Conservation (phyloP, 2,113 vertebrate genomes). For the Malurus alboscapulatus region DNA sequence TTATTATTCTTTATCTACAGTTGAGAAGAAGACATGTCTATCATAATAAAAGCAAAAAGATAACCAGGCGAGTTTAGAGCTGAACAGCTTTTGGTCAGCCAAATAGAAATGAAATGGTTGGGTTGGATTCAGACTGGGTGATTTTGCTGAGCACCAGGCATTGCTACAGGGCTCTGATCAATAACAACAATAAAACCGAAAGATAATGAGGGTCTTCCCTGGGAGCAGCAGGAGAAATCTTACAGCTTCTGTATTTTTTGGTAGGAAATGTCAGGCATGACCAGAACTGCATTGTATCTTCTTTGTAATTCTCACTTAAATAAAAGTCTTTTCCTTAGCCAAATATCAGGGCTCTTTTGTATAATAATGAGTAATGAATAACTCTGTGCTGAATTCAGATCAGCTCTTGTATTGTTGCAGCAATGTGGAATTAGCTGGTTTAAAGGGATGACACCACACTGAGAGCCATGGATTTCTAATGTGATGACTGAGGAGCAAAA, state of each 20-base stretch:
- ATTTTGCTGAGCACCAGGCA: background rate
- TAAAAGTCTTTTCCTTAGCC: background rate
- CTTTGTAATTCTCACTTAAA: background rate
- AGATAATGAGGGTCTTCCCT: background rate
- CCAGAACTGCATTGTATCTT: background rate
- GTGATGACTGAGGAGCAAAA: background rate
- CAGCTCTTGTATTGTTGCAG: background rate
- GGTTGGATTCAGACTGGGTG: background rate
- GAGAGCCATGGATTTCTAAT: background rate
- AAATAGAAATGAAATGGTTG: background rate
- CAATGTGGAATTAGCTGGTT: background rate
- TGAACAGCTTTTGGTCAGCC: background rate
- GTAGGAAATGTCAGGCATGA: background rate
- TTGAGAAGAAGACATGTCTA: background rate
- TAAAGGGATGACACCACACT: background rate
- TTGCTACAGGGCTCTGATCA: background rate
- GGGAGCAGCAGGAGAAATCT: fast-evolving
- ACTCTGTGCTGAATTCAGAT: background rate
- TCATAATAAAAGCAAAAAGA: background rate
- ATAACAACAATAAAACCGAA: background rate
- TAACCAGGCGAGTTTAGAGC: background rate
- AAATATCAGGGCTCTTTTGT: background rate
- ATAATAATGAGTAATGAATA: background rate
- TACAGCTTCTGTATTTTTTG: background rate
- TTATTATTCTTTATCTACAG: background rate